A percentile compares a stretch with the other conserved stretches of the same genome.
These are phyloP conservation scores for Neopelma chrysocephalum DNA, from an alignment of 2,797 vertebrate species.

Conservation along the genomic window DNA sequence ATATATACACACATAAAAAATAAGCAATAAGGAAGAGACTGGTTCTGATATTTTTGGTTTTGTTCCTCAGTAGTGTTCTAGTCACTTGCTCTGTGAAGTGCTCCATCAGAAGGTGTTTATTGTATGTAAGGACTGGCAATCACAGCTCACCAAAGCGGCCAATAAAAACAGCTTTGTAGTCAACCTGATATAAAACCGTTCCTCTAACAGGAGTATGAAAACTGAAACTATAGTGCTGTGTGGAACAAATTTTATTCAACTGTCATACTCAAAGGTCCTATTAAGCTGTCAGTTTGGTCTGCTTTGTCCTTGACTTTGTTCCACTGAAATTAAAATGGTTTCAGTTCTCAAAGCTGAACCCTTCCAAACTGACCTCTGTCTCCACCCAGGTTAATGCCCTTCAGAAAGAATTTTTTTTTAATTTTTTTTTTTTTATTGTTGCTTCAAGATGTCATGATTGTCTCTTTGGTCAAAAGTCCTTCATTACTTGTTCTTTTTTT, in stretches of 20 bases:
- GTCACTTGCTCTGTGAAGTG: neutral
- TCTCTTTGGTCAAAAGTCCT: neutral
- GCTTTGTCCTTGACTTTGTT: neutral
- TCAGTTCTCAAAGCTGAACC: neutral
- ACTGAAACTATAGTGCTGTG: neutral
- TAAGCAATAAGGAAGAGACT: neutral
- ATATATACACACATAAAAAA: neutral
- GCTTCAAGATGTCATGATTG: neutral
- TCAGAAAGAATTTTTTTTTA: neutral
- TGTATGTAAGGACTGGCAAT: neutral
- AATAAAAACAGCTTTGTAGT: neutral
- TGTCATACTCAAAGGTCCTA: neutral
- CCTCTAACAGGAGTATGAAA: neutral
- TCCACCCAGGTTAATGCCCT: neutral
- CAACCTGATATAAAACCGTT: neutral
- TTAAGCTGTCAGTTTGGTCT: conserved; percentile 34
- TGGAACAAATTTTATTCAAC: neutral
- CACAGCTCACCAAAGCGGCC: neutral
- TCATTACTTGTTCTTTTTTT: neutral
- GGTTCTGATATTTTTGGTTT: neutral
- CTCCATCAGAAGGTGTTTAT: neutral
- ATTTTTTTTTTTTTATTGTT: neutral
- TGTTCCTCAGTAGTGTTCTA: neutral
- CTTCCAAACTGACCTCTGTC: neutral
- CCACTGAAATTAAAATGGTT: neutral